These are phyloP conservation scores for Paraplagusia blochii DNA, from an alignment of 2,113 vertebrate species.

Conservation along the genomic window DNA sequence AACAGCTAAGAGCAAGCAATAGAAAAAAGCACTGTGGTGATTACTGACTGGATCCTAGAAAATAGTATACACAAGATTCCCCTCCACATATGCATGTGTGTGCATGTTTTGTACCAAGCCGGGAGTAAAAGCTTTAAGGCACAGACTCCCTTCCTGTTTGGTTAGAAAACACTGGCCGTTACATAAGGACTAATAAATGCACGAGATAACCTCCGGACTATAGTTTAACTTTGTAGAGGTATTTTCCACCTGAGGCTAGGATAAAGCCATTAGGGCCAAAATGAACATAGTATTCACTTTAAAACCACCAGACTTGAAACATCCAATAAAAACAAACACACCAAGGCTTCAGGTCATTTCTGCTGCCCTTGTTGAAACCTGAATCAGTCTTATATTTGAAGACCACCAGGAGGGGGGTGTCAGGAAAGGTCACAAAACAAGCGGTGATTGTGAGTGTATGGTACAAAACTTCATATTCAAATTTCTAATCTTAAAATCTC, in stretches of 20 bases:
- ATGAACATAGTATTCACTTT: constrained; percentile 42
- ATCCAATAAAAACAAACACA: constrained; percentile 21
- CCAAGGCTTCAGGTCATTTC: too few species aligned
- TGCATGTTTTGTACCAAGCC: background rate
- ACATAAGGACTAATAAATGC: constrained; percentile 44
- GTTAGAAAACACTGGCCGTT: constrained; percentile 30
- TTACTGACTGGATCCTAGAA: constrained; percentile 37
- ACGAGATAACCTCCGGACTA: constrained; percentile 26
- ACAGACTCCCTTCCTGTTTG: constrained; percentile 54
- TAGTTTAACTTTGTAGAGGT: constrained; percentile 51
- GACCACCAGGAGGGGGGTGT: too few species aligned
- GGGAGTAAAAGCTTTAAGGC: constrained; percentile 38
- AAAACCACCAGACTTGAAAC: constrained; percentile 39
- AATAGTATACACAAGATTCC: background rate
- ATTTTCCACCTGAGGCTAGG: constrained; percentile 42
- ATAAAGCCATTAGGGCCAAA: constrained; percentile 53
- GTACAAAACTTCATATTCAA: background rate
- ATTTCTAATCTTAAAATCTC: constrained; percentile 7
- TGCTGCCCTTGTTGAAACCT: too few species aligned
- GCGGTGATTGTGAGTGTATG: background rate
- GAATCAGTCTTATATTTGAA: too few species aligned
- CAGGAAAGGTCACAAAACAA: too few species aligned
- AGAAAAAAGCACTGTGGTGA: constrained; percentile 35
- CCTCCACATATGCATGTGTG: background rate
- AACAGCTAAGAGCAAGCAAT: constrained; percentile 22